Evolutionary conservation across 2,888 invertebrate species (phyloP).

Genomic region (Orthosia cruda): DNA sequence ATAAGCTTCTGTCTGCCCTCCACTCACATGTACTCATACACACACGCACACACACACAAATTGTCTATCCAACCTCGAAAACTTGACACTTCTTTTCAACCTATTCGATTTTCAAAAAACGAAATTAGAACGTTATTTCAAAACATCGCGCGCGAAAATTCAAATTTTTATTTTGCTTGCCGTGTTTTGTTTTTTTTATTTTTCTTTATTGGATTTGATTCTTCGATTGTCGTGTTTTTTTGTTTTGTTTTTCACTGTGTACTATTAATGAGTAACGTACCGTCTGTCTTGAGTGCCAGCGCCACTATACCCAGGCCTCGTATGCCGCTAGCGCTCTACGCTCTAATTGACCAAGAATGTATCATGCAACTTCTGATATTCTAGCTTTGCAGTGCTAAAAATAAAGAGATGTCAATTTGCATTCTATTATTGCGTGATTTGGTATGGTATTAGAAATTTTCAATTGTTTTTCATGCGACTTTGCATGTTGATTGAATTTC

Average conservation of each 20-base stretch:
- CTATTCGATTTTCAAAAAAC: slow-evolving; percentile 53
- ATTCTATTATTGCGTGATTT: slow-evolving; percentile 67
- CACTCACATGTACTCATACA: slow-evolving; percentile 71
- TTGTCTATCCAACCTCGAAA: slow-evolving; percentile 49
- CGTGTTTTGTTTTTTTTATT: slow-evolving; percentile 9
- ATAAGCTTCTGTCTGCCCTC: slow-evolving; percentile 79
- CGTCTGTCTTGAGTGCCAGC: slow-evolving; percentile 85
- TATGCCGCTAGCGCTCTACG: slow-evolving; percentile 83
- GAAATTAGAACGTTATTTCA: slow-evolving; percentile 38
- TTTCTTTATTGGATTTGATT: background rate
- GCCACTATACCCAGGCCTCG: slow-evolving; percentile 78
- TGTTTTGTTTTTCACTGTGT: slow-evolving; percentile 60
- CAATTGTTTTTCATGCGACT: slow-evolving; percentile 40
- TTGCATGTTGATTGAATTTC: slow-evolving; percentile 29
- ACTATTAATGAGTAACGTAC: slow-evolving; percentile 79
- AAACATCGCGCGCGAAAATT: slow-evolving; percentile 36
- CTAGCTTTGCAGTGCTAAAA: slow-evolving; percentile 69
- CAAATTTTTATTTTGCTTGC: background rate
- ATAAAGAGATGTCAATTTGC: slow-evolving; percentile 66
- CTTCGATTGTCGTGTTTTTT: slow-evolving; percentile 16
- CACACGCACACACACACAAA: slow-evolving; percentile 41
- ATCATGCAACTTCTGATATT: slow-evolving; percentile 84
- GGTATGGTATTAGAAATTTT: slow-evolving; percentile 52
- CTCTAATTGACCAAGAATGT: slow-evolving; percentile 90
- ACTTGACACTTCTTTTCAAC: slow-evolving; percentile 45